These are phyloP conservation scores for Zoanthus gigantus DNA, from an alignment of 92 coral and sea anemone species.

Conservation along the genomic window DNA sequence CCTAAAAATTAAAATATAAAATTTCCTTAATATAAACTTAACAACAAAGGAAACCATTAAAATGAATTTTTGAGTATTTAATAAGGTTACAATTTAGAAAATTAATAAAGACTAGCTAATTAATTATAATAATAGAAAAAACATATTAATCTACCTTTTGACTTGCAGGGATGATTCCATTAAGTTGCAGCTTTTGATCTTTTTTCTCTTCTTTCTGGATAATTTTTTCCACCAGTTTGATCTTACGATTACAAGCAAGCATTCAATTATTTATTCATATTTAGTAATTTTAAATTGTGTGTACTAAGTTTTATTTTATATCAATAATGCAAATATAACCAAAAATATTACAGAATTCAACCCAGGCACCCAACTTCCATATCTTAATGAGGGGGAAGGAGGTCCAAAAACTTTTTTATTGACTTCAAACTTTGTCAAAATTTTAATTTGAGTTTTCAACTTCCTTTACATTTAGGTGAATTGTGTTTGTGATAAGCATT, in stretches of 20 bases:
- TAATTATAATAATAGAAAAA: background rate
- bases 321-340: background rate
- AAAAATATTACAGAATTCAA: too few species aligned
- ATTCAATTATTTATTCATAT: background rate
- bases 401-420: too few species aligned
- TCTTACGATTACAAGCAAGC: slow-evolving; percentile 46
- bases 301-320: background rate
- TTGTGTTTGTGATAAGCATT: too few species aligned
- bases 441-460: too few species aligned
- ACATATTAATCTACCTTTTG: slow-evolving; percentile 34
- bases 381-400: too few species aligned
- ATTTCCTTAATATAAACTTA: too few species aligned
- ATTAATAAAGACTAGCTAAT: background rate
- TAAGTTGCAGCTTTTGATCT: slow-evolving; percentile 68
- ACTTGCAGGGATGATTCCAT: slow-evolving; percentile 68
- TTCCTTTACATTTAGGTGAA: too few species aligned
- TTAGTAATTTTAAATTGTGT: background rate
- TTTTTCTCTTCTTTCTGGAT: slow-evolving; percentile 69
- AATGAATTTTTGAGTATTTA: too few species aligned
- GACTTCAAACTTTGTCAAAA: too few species aligned
- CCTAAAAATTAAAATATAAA: too few species aligned
- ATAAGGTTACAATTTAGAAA: background rate
- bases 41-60: too few species aligned
- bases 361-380: too few species aligned
- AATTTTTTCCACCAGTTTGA: slow-evolving; percentile 80